Conservation (phyloP, 2,797 vertebrate species). For the Heterohyrax brucei region DNA sequence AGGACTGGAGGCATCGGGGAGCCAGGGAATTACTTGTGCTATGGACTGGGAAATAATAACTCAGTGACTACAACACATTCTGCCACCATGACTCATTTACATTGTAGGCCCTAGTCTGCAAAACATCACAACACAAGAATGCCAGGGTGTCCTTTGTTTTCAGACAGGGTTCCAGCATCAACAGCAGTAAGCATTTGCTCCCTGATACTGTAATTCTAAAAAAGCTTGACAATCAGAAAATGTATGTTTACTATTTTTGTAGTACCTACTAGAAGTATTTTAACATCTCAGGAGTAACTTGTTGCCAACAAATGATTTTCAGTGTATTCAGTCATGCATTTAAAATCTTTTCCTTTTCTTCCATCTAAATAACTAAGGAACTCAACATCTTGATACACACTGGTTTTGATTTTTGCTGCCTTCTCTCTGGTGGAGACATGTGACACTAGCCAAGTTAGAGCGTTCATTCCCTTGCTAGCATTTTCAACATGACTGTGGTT, state of each 20-base stretch:
- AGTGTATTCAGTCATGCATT: neutral
- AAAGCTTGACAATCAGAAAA: neutral
- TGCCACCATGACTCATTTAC: neutral
- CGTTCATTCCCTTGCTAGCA: fast-evolving
- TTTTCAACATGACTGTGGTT: fast-evolving
- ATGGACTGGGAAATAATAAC: neutral
- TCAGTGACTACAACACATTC: neutral
- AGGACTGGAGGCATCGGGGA: neutral
- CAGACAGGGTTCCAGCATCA: neutral
- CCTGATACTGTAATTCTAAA: neutral
- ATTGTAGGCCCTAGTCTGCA: neutral
- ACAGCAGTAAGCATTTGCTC: neutral
- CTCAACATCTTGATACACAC: neutral
- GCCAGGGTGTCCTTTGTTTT: no score
- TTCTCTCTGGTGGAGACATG: neutral
- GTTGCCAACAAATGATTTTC: neutral
- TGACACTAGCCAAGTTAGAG: neutral
- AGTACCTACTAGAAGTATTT: neutral
- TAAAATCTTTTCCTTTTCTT: neutral
- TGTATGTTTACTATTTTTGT: neutral
- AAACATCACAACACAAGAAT: neutral
- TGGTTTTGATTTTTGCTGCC: neutral
- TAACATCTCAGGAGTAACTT: neutral
- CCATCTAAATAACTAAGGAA: neutral
- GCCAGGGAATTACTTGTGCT: neutral